Conservation (phyloP, 2,888 invertebrate genomes). For the Drosophila longiperda region DNA sequence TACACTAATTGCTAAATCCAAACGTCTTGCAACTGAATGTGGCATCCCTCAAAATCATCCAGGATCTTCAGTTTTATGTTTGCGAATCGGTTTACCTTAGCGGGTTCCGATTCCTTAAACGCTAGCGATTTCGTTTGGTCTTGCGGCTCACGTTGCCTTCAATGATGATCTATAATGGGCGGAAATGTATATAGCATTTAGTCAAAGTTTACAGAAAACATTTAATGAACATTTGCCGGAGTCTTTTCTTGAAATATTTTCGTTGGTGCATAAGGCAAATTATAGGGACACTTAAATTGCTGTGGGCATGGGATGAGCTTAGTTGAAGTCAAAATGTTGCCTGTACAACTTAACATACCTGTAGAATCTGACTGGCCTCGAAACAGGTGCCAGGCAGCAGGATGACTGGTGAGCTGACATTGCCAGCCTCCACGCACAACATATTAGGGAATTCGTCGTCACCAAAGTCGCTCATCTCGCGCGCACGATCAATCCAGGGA, state of each 20-base stretch:
- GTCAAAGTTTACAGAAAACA: slow-evolving; percentile 1
- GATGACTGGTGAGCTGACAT: slow-evolving; percentile 94
- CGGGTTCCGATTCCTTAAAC: slow-evolving; percentile 83
- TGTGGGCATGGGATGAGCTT: slow-evolving; percentile 34
- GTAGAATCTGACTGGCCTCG: slow-evolving; percentile 95
- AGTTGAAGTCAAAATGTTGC: neutral
- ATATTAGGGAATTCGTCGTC: slow-evolving; percentile 98
- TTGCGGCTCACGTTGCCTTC: slow-evolving; percentile 85
- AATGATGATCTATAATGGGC: slow-evolving; percentile 81
- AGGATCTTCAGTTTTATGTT: slow-evolving; percentile 39
- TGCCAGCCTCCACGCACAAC: slow-evolving; percentile 98
- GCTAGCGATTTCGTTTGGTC: slow-evolving; percentile 85
- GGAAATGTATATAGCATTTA: neutral
- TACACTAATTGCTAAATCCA: slow-evolving; percentile 35
- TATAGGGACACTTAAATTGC: slow-evolving; percentile 64
- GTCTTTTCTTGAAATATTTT: neutral
- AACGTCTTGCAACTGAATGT: slow-evolving; percentile 8
- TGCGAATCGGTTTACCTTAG: slow-evolving; percentile 82
- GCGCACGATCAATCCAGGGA: slow-evolving; percentile 97
- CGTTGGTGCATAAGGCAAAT: slow-evolving; percentile 1
- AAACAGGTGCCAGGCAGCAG: slow-evolving; percentile 95
- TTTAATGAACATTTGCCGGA: neutral
- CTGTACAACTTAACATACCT: slow-evolving; percentile 86
- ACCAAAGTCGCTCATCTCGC: slow-evolving; percentile 97
- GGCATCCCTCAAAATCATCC: slow-evolving; percentile 16